Conservation (phyloP, 2,113 vertebrate species). For the Cygnus atratus region DNA sequence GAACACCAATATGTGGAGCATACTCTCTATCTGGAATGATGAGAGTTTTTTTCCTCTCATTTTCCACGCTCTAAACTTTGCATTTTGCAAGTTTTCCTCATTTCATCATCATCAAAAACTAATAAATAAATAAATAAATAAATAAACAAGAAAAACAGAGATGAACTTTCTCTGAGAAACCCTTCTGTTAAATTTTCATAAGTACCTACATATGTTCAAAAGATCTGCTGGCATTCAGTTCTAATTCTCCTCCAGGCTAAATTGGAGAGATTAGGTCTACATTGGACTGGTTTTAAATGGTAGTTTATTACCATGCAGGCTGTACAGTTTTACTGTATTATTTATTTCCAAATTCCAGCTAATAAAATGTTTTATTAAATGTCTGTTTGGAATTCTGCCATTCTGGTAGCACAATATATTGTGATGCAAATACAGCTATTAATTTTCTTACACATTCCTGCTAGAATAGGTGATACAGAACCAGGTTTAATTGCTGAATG, state of each 20-base stretch:
- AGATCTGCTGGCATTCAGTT: neutral
- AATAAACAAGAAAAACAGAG: rapidly evolving
- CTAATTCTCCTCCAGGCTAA: neutral
- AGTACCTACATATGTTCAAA: neutral
- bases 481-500: conserved; percentile 11
- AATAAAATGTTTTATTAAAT: conserved; percentile 31
- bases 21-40: neutral
- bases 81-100: neutral
- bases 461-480: conserved; percentile 41
- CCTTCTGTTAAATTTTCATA: neutral
- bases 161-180: neutral
- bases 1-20: neutral
- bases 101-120: neutral
- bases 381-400: conserved; percentile 45
- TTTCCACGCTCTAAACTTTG: neutral
- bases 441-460: conserved; percentile 29
- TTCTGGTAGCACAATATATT: conserved; percentile 4
- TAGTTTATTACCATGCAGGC: neutral
- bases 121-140: neutral
- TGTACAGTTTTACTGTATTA: neutral
- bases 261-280: neutral
- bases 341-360: neutral
- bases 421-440: conserved; percentile 58
- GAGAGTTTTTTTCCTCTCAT: neutral
- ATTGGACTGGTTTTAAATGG: conserved; percentile 12